Evolutionary conservation across 2,797 vertebrate genomes (phyloP).

Genomic region (Scyliorhinus canicula): DNA sequence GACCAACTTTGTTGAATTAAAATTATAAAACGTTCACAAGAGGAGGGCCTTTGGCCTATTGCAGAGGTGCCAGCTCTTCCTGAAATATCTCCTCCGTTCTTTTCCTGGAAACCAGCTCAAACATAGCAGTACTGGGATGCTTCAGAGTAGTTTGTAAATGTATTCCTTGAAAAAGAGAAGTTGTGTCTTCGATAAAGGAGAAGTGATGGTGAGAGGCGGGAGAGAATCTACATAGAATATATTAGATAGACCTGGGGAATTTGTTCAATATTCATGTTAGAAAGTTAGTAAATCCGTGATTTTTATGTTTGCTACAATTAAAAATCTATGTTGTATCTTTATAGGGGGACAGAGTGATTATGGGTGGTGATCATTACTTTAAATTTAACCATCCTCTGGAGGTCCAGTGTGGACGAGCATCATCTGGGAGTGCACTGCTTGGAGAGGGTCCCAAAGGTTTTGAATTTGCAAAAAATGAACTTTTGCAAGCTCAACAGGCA

Average conservation of each 20-base stretch:
- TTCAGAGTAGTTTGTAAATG: neutral
- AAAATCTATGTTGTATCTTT: neutral
- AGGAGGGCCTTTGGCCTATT: neutral
- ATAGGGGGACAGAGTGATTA: slow-evolving; percentile 87
- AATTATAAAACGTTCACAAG: neutral
- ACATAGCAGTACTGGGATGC: neutral
- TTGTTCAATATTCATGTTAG: neutral
- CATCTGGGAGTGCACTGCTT: slow-evolving; percentile 53
- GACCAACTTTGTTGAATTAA: neutral
- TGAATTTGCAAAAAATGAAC: slow-evolving; percentile 92
- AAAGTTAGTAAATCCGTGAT: neutral
- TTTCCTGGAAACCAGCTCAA: neutral
- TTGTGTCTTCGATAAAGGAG: neutral
- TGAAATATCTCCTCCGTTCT: neutral
- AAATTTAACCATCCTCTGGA: slow-evolving; percentile 92
- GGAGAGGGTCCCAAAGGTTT: slow-evolving; percentile 81
- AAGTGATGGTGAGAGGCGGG: neutral
- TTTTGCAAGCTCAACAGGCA: slow-evolving; percentile 68
- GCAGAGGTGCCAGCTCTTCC: neutral
- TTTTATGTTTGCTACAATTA: neutral
- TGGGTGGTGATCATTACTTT: slow-evolving; percentile 94
- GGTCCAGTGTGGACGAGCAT: slow-evolving; percentile 67
- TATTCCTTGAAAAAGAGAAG: neutral
- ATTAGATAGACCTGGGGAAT: neutral
- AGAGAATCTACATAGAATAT: neutral